Evolutionary conservation across 2,888 invertebrate species (phyloP), one percentile per base, ranked within the genome.

Genomic region (Xiphydria camelus): DNA sequence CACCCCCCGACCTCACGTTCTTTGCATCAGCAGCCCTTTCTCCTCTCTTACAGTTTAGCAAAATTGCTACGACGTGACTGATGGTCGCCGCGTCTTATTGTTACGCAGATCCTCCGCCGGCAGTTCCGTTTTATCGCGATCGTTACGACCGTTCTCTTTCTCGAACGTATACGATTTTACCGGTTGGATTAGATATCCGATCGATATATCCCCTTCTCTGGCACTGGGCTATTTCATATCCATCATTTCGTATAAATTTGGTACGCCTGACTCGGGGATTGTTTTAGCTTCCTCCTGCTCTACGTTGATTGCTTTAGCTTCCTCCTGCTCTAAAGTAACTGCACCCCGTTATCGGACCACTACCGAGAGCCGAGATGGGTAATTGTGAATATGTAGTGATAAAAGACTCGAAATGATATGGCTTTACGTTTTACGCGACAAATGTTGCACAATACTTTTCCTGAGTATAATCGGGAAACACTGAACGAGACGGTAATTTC

Each of bases 361-460:
- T n/a, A n/a, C n/a, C n/a, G n/a, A n/a, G n/a, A n/a, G n/a, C n/a
- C n/a, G n/a, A n/a, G n/a, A n/a, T n/a, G n/a, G n/a, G n/a, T n/a
- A n/a, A n/a, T n/a, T n/a, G n/a, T n/a, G n/a, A n/a, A n/a, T n/a
- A n/a, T n/a, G n/a, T n/a, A n/a, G n/a, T n/a, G n/a, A n/a, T n/a
- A n/a, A 29, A 79, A 81, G 17, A 79, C 80, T 25, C 83, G 83
- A 0, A 82, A 81, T 41, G 85, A 87, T 53, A 69, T 91, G 51
- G 89, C 91, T 0, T 83, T 86, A 0, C 84, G 82, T 61, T 69
- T 93, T 49, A 85, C 89, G 0, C 77, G 83, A 50, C 82, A 87
- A 48, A 87, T 90, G 62, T 76, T 94, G 6, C 82, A 79, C 43
- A 83, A 85, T 58, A 77, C 83, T 40, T 92, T 90, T 66, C 91